Base-by-base conservation (phyloP, 1,140 invertebrate genomes). In the Micrasema minimum region DNA sequence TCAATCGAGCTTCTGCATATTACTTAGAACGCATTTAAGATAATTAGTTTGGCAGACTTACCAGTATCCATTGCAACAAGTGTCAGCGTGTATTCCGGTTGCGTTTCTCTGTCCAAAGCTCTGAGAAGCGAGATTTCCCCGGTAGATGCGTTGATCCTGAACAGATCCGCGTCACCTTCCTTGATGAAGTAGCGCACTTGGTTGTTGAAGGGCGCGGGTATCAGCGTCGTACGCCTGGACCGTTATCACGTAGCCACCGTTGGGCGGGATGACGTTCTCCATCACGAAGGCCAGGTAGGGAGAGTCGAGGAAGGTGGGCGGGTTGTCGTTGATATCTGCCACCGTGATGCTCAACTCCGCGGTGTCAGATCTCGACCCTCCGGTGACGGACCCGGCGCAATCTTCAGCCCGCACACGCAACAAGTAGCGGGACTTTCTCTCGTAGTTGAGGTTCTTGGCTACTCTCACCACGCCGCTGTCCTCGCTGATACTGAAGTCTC, bases 251-350 rank as follows among this genome's bases (percentile, higher is more conserved):
- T 92, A 92, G 48, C 91, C 91, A 35, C 86, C 88, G 73, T 90
- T 89, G 0, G 91, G 90, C 18, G 92, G 91, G 31, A 94, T 87
- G 68, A 92, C 88, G 78, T 96, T 96, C 83, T 98, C 96, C 88
- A 94, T 92, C n/a, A 98, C 93, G 77, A 94, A 91, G 0, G 94
- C 94, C 66, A 94, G 80, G 79, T 98, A 98, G 0, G 95, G 94
- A 0, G 94, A 96, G 81, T 94, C 91, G 38, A 94, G 81, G 79
- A 99, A 98, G 0, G 93, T 91, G 1, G 96, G 96, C 6, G 93
- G 89, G 78, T 96, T 96, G 83, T 99, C 97, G 82, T 99, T 98
- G 74, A 98, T 92, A 83, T 99, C 96, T 22, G 91, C 88, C 3
- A 99, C 89, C 37, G 83, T 87, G 72, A 91, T 89, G 43, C 87